Percentiles rank a stretch among this genome's conserved stretches.
Conservation (phyloP, 2,888 invertebrate genomes). For the Drosophila monieri region DNA sequence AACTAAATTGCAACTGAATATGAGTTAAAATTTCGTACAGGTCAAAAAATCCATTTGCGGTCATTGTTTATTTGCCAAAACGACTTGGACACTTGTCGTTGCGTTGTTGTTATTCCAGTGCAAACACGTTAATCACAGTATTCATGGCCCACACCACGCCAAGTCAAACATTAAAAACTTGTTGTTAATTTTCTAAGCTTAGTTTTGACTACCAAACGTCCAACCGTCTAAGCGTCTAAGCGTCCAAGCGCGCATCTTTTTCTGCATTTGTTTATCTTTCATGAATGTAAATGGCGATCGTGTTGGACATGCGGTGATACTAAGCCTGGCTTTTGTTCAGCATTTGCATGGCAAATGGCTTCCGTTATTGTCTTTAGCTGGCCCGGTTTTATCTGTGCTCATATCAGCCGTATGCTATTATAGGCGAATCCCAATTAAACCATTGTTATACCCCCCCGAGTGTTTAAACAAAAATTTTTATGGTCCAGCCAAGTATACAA, state of each 20-base stretch:
- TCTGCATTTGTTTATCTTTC: constrained; percentile 45
- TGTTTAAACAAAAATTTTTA: neutral
- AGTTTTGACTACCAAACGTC: constrained; percentile 29
- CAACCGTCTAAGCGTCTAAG: constrained; percentile 17
- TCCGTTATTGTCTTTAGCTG: constrained; percentile 54
- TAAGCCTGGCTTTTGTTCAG: constrained; percentile 12
- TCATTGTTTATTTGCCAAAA: constrained; percentile 1
- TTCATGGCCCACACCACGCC: constrained; percentile 67
- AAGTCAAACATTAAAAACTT: constrained; percentile 57
- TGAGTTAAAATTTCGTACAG: constrained; percentile 9
- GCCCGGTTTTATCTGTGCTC: constrained; percentile 22
- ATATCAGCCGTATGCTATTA: constrained; percentile 7
- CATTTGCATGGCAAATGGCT: constrained; percentile 63
- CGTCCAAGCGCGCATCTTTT: constrained; percentile 2
- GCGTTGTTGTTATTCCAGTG: constrained; percentile 36
- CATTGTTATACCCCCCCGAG: constrained; percentile 22
- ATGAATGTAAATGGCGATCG: constrained; percentile 63
- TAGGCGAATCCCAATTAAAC: constrained; percentile 39
- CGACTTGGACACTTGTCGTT: constrained; percentile 8
- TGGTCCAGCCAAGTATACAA: neutral
- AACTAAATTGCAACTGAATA: constrained; percentile 16
- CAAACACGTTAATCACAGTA: constrained; percentile 52
- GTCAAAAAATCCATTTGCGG: constrained; percentile 17
- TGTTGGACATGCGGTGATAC: constrained; percentile 15
- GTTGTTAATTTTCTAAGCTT: constrained; percentile 57